These are phyloP conservation scores for Villa cingulata DNA, from an alignment of 2,888 invertebrate genomes.

Conservation along the genomic window DNA sequence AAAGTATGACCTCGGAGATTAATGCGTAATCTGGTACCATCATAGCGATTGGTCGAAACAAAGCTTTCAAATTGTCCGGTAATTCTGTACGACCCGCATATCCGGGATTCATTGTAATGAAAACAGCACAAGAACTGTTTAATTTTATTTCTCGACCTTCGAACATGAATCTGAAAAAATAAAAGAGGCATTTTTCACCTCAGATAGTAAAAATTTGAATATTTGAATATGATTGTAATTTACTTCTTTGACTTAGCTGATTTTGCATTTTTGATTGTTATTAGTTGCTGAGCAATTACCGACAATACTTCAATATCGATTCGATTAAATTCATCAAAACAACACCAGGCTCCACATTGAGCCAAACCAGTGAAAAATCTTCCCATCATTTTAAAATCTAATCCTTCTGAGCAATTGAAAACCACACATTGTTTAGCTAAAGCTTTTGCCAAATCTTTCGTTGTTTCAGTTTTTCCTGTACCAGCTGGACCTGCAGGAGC, in stretches of 20 bases:
- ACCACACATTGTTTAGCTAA: slow-evolving; percentile 82
- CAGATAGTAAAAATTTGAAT: no score
- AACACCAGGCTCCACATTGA: slow-evolving; percentile 85
- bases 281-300: slow-evolving; percentile 79
- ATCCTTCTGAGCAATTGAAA: slow-evolving; percentile 79
- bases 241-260: slow-evolving; percentile 43
- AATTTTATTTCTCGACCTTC: slow-evolving; percentile 79
- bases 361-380: slow-evolving; percentile 79
- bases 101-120: slow-evolving; percentile 88
- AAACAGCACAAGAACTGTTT: slow-evolving; percentile 66
- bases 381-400: slow-evolving; percentile 53
- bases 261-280: slow-evolving; percentile 78
- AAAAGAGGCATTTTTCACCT: no score
- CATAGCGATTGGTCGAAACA: slow-evolving; percentile 80
- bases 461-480: slow-evolving; percentile 84
- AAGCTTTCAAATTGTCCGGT: slow-evolving; percentile 75
- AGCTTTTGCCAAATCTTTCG: slow-evolving; percentile 78
- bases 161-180: slow-evolving; percentile 57
- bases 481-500: slow-evolving; percentile 82
- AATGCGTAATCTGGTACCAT: slow-evolving; percentile 85
- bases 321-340: slow-evolving; percentile 84
- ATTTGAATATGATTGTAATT: background rate
- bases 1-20: slow-evolving; percentile 84
- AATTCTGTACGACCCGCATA: slow-evolving; percentile 81
- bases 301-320: slow-evolving; percentile 83